phyloP scores from a whole-genome alignment of 2,888 invertebrate species.

The Andrena hattorfiana region DNA sequence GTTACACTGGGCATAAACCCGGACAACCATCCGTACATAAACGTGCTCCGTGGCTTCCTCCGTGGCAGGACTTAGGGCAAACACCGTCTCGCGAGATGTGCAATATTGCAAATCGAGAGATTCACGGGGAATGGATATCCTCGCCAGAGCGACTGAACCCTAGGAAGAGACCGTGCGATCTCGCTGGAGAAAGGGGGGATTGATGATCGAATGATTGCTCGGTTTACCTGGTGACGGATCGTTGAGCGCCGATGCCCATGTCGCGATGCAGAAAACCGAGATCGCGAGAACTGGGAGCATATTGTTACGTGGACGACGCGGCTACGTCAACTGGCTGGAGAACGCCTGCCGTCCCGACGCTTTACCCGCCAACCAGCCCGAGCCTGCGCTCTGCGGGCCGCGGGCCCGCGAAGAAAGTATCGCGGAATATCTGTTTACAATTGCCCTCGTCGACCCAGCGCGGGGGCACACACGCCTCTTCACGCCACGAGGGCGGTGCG shows the following conservation, averaged over 20 bases:
- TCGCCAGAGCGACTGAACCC: too few relatives aligned
- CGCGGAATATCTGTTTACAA: slow-evolving; percentile 63
- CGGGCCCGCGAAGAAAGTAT: slow-evolving; percentile 16
- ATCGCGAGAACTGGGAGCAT: slow-evolving; percentile 79
- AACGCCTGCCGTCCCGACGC: slow-evolving; percentile 64
- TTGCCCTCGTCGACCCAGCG: slow-evolving; percentile 33
- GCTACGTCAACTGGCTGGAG: slow-evolving; percentile 81
- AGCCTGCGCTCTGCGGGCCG: slow-evolving; percentile 55
- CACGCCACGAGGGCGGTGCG: background rate
- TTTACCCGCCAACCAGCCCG: slow-evolving; percentile 78
- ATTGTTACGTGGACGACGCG: slow-evolving; percentile 82
- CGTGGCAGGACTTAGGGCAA: background rate
- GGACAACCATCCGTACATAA: background rate
- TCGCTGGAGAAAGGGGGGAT: background rate
- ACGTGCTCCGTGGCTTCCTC: too few relatives aligned
- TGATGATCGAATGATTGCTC: slow-evolving; percentile 26
- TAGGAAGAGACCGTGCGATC: too few relatives aligned
- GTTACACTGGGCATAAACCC: slow-evolving; percentile 30
- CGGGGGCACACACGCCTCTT: slow-evolving; percentile 34
- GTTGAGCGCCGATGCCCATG: slow-evolving; percentile 81
- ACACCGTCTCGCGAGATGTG: too few relatives aligned
- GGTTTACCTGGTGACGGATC: slow-evolving; percentile 82
- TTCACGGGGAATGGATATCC: too few relatives aligned
- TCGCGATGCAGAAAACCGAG: slow-evolving; percentile 79
- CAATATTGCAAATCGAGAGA: too few relatives aligned